Evolutionary conservation across 2,113 vertebrate species (phyloP), one percentile per base, ranked within the genome.

Genomic region (mouse (Mus musculus)): DNA sequence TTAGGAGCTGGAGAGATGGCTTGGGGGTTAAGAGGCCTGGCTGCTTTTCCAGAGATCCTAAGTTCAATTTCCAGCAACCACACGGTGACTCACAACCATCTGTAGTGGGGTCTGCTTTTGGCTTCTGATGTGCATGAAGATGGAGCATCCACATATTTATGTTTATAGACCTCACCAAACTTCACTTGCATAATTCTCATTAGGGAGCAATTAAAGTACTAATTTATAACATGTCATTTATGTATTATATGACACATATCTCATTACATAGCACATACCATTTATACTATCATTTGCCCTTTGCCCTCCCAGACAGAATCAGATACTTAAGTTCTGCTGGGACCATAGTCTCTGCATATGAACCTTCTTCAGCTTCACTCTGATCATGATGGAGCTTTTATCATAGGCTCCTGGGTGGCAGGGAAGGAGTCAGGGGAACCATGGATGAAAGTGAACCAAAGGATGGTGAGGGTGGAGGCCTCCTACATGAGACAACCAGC

Each of bases 111-210:
- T 69, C 28, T 12, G 65, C 30, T 30, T 67, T 30, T 30, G 13
- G 5, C 65, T 69, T 69, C 30, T 69, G 30, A 33, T 69, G 30
- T 69, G 67, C 67, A 69, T 33, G 30, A 69, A 69, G 67, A 33
- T 30, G 33, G 67, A 69, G 30, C 30, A 69, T 16, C 30, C 67
- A 69, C 67, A 69, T 33, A 69, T 30, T 33, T 69, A 69, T 36
- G 24, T 92, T 91, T 96, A 93, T 1, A 90, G 42, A 81, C 20
- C 36, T 94, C n/a, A 87, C 67, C 46, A 89, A 88, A 93, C 26
- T 85, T 94, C 7, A 17, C 39, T 77, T 19, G 30, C 22, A 59
- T 16, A 88, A 63, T 63, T 84, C 73, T 89, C n/a, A 90, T 71
- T 61, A 96, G 13, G 24, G 33, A 28, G 81, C 49, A 91, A 91